Evolutionary conservation across 2,888 invertebrate genomes (phyloP), one percentile per base, ranked within the genome.

Genomic region (Trissoscelio sp.): DNA sequence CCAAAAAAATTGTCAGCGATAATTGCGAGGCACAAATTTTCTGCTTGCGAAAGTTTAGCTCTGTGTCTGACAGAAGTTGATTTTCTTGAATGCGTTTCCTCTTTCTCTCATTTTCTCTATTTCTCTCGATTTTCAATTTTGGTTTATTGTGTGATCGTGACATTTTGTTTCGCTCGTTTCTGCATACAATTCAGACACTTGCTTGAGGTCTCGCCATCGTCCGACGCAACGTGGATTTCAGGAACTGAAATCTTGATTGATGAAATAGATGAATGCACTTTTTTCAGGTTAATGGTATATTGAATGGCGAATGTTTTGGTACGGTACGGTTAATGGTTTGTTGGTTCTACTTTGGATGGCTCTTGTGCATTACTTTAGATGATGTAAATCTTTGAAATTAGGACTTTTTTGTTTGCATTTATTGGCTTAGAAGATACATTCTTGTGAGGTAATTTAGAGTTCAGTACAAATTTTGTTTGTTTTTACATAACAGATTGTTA

Each of bases 61-160:
- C 60, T 82, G 82, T 7, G 22, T 48, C 66, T 82, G 82, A 79
- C 75, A 79, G 79, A 74, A 37, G 60, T 67, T 81, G 73, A 73
- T 78, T 78, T 67, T 44, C 73, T 67, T 64, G 58, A 46, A 78
- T 37, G 51, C 67, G 18, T 55, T 37, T 39, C 73, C 81, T 73
- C 73, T 72, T 77, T 81, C 58, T 48, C 46, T 64, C 37, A 31
- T 58, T 70, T 64, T 42, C 66, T 51, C 48, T 72, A 57, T 77
- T 72, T 75, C 66, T 73, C 57, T 62, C 72, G 39, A n/a, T n/a
- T n/a, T n/a, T n/a, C n/a, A n/a, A n/a, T n/a, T n/a, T n/a, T n/a
- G n/a, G n/a, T n/a, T n/a, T n/a, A n/a, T n/a, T n/a, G n/a, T n/a
- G n/a, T n/a, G n/a, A n/a, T n/a, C n/a, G n/a, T n/a, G n/a, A n/a